phyloP scores from a whole-genome alignment of 2,888 invertebrate genomes.

The Acronicta aceris region DNA sequence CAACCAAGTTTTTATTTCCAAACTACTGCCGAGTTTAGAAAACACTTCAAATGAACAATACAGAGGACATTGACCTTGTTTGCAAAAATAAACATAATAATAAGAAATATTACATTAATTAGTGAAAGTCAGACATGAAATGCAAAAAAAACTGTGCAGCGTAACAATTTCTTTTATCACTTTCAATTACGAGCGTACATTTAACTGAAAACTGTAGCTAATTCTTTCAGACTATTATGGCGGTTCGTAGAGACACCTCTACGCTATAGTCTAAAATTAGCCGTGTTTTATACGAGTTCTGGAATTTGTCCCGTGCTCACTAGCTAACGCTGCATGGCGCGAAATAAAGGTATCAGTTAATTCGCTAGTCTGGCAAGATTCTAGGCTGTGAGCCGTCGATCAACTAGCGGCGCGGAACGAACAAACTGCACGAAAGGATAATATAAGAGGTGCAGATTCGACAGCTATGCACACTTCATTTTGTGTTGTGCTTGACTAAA shows the following conservation, averaged over 20 bases:
- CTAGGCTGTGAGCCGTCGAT: constrained; percentile 40
- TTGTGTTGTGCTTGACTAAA: constrained; percentile 12
- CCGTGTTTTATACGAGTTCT: constrained; percentile 51
- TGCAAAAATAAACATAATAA: constrained; percentile 9
- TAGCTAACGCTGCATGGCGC: constrained; percentile 35
- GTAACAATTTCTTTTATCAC: not conserved
- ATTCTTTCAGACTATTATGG: constrained; percentile 47
- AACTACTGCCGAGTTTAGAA: not conserved
- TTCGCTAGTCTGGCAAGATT: constrained; percentile 28
- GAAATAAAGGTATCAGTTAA: constrained; percentile 37
- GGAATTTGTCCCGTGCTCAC: constrained; percentile 56
- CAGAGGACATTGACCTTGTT: constrained; percentile 21
- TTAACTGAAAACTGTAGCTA: constrained; percentile 18
- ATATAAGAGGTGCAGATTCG: constrained; percentile 46
- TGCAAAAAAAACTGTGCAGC: not conserved
- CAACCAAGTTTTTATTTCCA: not conserved
- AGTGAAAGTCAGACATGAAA: constrained; percentile 23
- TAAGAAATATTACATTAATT: constrained; percentile 13
- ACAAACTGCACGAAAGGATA: constrained; percentile 42
- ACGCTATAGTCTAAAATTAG: constrained; percentile 56
- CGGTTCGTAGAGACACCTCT: constrained; percentile 45
- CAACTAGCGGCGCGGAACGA: constrained; percentile 48
- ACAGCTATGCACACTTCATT: constrained; percentile 28
- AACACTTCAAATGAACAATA: not conserved
- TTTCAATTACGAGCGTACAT: constrained; percentile 15